phyloP scores from a whole-genome alignment of 2,888 invertebrate species.

The Lasius fuliginosus region DNA sequence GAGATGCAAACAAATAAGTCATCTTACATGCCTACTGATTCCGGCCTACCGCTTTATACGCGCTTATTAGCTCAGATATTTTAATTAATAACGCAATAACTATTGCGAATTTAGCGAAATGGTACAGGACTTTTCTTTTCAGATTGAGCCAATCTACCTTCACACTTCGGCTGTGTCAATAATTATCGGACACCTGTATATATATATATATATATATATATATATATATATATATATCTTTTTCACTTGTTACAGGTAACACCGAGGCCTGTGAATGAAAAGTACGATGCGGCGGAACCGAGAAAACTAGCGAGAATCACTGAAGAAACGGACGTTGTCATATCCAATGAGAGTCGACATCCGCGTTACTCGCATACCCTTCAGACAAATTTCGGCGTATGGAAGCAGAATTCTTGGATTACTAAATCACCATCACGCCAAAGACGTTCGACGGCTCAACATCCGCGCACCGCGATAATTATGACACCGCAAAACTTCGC shows the following conservation, averaged over 20 bases:
- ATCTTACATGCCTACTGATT: no score
- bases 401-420: conserved; percentile 81
- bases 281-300: conserved; percentile 80
- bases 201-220: no score
- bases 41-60: no score
- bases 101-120: no score
- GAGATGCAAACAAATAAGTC: no score
- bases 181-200: no score
- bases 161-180: no score
- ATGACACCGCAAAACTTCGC: conserved; percentile 76
- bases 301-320: conserved; percentile 75
- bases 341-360: conserved; percentile 79
- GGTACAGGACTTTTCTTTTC: no score
- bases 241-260: conserved; percentile 1
- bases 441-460: conserved; percentile 39
- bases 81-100: no score
- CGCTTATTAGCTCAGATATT: no score
- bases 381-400: conserved; percentile 73
- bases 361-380: conserved; percentile 71
- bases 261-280: conserved; percentile 37
- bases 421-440: conserved; percentile 75
- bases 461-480: neutral
- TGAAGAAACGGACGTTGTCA: conserved; percentile 79
- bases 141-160: no score
- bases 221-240: neutral